Conservation (phyloP, 1,140 invertebrate species). For the Brachionus plicatilis region DNA sequence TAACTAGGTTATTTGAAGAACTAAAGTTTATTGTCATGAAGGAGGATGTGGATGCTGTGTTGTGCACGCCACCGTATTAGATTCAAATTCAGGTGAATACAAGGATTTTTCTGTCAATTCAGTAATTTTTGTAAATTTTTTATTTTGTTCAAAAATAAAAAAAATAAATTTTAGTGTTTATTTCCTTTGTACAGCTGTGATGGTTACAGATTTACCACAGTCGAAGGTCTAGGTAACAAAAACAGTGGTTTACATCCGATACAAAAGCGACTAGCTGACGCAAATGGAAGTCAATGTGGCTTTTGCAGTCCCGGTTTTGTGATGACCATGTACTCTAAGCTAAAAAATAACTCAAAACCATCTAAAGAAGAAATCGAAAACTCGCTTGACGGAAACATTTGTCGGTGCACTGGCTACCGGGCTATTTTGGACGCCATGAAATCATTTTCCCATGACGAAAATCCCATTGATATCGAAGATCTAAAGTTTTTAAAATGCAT, state of each 20-base stretch:
- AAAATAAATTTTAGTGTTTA: conserved; percentile 60
- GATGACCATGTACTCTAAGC: conserved; percentile 50
- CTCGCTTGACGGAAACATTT: conserved; percentile 50
- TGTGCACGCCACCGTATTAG: conserved; percentile 53
- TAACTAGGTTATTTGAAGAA: conserved; percentile 53
- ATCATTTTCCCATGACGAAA: neutral
- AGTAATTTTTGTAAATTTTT: conserved; percentile 57
- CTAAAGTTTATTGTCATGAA: conserved; percentile 69
- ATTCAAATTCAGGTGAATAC: conserved; percentile 58
- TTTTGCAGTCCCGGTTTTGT: conserved; percentile 56
- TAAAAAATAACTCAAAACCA: conserved; percentile 46
- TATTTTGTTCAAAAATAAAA: neutral
- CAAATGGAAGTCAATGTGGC: conserved; percentile 54
- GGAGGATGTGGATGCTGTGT: conserved; percentile 75
- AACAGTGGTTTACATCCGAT: neutral
- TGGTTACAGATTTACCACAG: conserved; percentile 70
- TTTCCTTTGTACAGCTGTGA: conserved; percentile 65
- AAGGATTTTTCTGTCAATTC: conserved; percentile 68
- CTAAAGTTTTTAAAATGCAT: neutral
- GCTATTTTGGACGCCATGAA: conserved; percentile 51
- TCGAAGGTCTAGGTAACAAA: conserved; percentile 59
- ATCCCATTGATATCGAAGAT: conserved; percentile 36
- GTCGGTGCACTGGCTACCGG: conserved; percentile 55
- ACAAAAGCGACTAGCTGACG: conserved; percentile 52
- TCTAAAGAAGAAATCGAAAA: conserved; percentile 48